A percentile compares a stretch with the other conserved stretches of the same genome.
Evolutionary conservation across 2,797 vertebrate genomes (phyloP).

Genomic region (Crypturellus tataupa): DNA sequence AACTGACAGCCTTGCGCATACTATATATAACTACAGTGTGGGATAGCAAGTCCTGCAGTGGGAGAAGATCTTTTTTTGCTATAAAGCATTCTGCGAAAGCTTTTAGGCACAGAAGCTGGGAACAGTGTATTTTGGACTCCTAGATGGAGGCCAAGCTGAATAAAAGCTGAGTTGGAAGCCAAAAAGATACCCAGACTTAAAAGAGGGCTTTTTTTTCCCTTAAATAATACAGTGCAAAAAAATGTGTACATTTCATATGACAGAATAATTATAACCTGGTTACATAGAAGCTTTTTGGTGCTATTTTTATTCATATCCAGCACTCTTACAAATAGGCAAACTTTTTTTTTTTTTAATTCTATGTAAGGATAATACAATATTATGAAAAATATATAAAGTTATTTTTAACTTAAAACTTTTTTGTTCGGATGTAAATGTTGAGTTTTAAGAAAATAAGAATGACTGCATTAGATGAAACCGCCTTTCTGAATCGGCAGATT

Average conservation of each 20-base stretch:
- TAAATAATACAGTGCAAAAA: not conserved
- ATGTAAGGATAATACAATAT: not conserved
- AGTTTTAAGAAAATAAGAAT: not conserved
- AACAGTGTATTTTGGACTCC: not conserved
- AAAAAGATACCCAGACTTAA: not conserved
- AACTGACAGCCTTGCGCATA: slow-evolving; percentile 12
- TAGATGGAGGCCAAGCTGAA: not conserved
- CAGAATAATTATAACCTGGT: not conserved
- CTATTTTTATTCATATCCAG: not conserved
- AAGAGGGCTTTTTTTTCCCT: not conserved
- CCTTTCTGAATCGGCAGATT: not conserved
- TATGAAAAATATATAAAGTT: too few relatives aligned
- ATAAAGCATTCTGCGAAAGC: slow-evolving; percentile 32
- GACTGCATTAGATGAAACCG: not conserved
- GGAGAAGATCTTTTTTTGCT: slow-evolving; percentile 16
- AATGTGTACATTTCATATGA: not conserved
- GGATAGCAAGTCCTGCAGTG: not conserved
- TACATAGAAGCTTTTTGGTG: not conserved
- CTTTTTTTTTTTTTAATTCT: not conserved
- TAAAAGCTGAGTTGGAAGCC: not conserved
- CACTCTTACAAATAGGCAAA: not conserved
- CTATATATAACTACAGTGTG: slow-evolving; percentile 35
- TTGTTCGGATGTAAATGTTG: not conserved
- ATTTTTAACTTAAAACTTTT: not conserved
- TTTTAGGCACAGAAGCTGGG: not conserved